A percentile compares a stretch with the other conserved stretches of the same genome.
Conservation (phyloP, 2,797 vertebrate genomes). For the Sylvia borin region DNA sequence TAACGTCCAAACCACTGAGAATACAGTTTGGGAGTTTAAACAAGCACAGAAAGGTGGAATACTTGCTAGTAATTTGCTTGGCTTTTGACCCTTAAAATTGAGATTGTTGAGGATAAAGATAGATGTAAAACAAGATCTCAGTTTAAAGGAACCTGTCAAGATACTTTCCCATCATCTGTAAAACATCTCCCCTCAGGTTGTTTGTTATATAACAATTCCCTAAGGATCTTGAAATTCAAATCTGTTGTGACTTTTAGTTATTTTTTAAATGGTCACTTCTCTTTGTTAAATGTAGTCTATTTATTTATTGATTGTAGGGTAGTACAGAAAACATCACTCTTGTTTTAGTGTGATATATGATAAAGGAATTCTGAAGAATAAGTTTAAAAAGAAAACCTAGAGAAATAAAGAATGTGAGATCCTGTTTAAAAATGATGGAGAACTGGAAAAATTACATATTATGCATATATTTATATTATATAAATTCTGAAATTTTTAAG, state of each 20-base stretch:
- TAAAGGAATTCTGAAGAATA: not conserved
- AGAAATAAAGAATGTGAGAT: not conserved
- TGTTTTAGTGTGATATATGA: not conserved
- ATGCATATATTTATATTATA: too few relatives aligned
- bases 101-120: not conserved
- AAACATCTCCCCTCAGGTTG: not conserved
- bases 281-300: not conserved
- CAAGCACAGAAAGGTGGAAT: not conserved
- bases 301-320: not conserved
- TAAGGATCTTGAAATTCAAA: not conserved
- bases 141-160: not conserved
- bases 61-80: not conserved
- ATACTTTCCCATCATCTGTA: not conserved
- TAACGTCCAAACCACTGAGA: not conserved
- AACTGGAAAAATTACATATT: not conserved
- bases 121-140: not conserved
- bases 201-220: constrained; percentile 6
- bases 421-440: not conserved
- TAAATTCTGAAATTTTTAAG: not conserved
- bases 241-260: not conserved
- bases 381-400: not conserved
- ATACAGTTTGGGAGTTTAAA: not conserved
- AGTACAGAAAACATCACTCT: not conserved
- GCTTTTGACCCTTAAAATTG: not conserved
- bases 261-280: not conserved